Evolutionary conservation across 2,113 vertebrate genomes (phyloP), one percentile per base, ranked within the genome.

Genomic region (Amblyornis subalaris): DNA sequence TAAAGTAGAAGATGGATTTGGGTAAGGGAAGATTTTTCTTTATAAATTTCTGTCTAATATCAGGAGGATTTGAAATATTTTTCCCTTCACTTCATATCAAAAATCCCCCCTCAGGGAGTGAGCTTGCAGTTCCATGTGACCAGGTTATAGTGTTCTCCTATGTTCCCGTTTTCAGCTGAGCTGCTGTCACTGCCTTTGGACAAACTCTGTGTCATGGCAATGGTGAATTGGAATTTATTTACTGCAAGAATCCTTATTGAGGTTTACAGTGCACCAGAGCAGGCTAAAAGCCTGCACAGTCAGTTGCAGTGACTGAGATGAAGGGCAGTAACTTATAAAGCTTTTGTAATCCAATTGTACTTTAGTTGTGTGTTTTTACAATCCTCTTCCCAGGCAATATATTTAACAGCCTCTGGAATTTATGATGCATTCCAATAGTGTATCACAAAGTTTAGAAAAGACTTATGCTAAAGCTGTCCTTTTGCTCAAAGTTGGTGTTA

Each of bases 331-430:
- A 92, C 31, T 78, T 74, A 38, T 0, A 74, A 36, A 95, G 73
- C 69, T 87, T 94, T 78, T n/a, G 40, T 87, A 89, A 94, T 89
- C 55, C 85, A 78, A 16, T 89, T 85, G 25, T 78, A 40, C 73
- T 95, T 84, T 6, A 47, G 47, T 44, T 51, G 70, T 67, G 70
- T 62, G 40, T 85, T 91, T 89, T 86, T 95, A 75, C 44, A 38
- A 4, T 81, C 80, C 44, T 81, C 65, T 90, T 93, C 75, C 53
- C 31, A 29, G 65, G 81, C 67, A 74, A 23, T 90, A 66, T 64
- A 71, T 91, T 92, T 89, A 92, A 79, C 29, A 83, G 70, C 45
- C 48, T 54, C 60, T 70, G 73, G 75, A 85, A 92, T 76, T 89
- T 74, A 81, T 65, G 66, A 54, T 75, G 57, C 40, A 29, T 91